phyloP scores from a whole-genome alignment of 2,797 vertebrate genomes.

The Poliocrania exsul region DNA sequence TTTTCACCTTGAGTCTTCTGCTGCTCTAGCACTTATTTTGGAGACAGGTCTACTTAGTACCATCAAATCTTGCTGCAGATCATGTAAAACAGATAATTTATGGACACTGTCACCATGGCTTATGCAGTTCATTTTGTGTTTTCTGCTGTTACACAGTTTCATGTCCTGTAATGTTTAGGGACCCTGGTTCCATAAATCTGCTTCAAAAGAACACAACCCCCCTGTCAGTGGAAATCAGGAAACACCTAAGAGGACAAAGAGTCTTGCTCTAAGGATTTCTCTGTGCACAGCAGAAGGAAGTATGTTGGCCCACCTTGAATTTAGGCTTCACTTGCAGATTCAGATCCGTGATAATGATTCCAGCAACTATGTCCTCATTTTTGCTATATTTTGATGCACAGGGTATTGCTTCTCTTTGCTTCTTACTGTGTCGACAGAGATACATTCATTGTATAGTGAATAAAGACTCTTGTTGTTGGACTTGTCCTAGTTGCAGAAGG shows the following conservation, averaged over 20 bases:
- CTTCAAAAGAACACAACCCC: not conserved
- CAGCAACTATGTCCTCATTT: not conserved
- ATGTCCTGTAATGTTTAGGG: not conserved
- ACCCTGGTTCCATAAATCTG: not conserved
- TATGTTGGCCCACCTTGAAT: not conserved
- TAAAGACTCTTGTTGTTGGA: not conserved
- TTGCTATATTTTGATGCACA: not conserved
- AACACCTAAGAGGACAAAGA: not conserved
- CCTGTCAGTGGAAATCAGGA: not conserved
- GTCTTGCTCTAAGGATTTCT: not conserved
- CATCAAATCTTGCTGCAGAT: not conserved
- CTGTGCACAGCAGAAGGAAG: not conserved
- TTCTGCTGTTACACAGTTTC: not conserved
- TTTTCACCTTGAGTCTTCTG: not conserved
- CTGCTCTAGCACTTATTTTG: not conserved
- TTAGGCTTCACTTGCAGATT: not conserved
- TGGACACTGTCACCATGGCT: not conserved
- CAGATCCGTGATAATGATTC: not conserved
- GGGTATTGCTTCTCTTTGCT: not conserved
- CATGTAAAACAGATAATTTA: not conserved
- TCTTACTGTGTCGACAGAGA: not conserved
- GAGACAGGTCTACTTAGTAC: not conserved
- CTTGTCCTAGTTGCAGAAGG: not conserved
- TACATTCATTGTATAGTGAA: not conserved
- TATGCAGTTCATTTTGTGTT: not conserved